Conservation (phyloP, 2,888 invertebrate species). For the Amorpha juglandis region DNA sequence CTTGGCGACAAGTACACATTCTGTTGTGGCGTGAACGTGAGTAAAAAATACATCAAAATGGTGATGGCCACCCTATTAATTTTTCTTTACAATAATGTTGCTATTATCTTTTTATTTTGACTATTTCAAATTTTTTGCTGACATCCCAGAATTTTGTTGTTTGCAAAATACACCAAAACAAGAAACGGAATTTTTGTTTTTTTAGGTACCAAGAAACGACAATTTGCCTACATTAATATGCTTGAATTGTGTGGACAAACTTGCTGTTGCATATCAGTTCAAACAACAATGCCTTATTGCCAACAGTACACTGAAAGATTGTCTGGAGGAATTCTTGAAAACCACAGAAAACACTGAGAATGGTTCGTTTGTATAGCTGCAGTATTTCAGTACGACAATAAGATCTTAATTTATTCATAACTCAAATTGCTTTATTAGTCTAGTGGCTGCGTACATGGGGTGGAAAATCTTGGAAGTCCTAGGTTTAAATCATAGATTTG, state of each 20-base stretch:
- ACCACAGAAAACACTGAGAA: conserved; percentile 50
- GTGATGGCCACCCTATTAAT: conserved; percentile 82
- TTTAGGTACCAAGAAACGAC: conserved; percentile 76
- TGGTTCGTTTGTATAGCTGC: conserved; percentile 43
- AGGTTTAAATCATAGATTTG: too few relatives aligned
- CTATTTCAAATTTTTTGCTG: conserved; percentile 68
- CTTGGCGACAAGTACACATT: conserved; percentile 78
- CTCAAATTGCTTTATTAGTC: too few relatives aligned
- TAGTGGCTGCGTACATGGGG: too few relatives aligned
- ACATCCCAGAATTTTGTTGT: conserved; percentile 65
- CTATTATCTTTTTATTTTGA: conserved; percentile 60
- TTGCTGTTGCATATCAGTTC: conserved; percentile 78
- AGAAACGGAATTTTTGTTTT: conserved; percentile 32
- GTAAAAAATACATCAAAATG: conserved; percentile 78
- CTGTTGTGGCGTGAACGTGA: conserved; percentile 80
- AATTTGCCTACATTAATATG: conserved; percentile 79
- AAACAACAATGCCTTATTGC: conserved; percentile 79
- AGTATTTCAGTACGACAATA: neutral
- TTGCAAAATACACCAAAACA: conserved; percentile 4
- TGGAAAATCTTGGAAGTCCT: too few relatives aligned
- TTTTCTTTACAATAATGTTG: conserved; percentile 80
- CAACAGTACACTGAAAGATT: conserved; percentile 78
- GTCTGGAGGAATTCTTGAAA: conserved; percentile 75
- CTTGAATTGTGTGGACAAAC: conserved; percentile 76
- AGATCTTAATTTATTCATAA: neutral